Percentiles rank a stretch among this genome's conserved stretches.
Conservation (phyloP, 2,797 vertebrate genomes). For the Gallirallus australis region DNA sequence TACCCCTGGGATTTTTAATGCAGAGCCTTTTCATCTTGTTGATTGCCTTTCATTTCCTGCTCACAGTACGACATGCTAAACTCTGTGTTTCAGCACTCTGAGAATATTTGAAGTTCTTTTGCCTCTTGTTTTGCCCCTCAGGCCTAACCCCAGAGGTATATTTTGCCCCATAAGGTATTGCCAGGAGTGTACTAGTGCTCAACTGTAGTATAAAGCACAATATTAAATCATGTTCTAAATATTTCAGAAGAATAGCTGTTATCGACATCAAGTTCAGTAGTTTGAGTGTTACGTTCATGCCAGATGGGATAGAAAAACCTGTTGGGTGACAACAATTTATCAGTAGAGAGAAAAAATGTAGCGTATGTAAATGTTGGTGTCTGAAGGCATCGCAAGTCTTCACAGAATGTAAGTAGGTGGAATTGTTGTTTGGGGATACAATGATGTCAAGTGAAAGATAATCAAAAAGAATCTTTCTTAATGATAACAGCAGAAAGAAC, state of each 20-base stretch:
- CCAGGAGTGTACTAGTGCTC: background rate
- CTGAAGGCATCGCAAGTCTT: conserved; percentile 28
- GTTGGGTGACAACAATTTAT: conserved; percentile 18
- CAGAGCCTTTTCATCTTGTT: background rate
- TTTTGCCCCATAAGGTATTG: background rate
- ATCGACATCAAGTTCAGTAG: background rate
- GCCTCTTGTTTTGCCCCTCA: background rate
- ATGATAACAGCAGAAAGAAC: background rate
- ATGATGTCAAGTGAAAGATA: conserved; percentile 27
- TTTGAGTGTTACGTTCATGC: background rate
- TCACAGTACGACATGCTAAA: background rate
- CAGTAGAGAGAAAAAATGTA: background rate
- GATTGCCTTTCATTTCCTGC: conserved; percentile 34
- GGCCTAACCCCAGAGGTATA: background rate
- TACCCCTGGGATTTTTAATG: background rate
- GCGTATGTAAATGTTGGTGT: background rate
- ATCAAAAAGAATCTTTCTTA: background rate
- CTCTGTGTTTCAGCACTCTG: background rate
- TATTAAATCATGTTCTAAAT: background rate
- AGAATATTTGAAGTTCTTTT: background rate
- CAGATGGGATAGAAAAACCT: conserved; percentile 56
- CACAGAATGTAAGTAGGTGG: conserved; percentile 65
- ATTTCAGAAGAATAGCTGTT: background rate
- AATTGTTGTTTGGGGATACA: conserved; percentile 8
- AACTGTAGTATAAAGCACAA: background rate